Conservation (phyloP, 2,888 invertebrate genomes). For the Eupithecia tripunctaria region DNA sequence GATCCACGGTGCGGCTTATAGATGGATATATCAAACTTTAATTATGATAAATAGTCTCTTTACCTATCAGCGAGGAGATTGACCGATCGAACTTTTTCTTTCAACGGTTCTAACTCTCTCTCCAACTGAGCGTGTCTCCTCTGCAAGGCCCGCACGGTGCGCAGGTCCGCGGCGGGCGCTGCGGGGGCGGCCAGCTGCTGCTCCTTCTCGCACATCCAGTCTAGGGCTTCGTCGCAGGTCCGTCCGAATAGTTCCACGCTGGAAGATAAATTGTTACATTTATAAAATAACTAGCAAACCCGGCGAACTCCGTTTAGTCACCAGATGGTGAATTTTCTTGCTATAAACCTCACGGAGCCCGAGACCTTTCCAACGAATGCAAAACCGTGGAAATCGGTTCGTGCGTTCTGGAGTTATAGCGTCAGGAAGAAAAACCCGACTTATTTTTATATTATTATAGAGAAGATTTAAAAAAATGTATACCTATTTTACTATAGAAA, state of each 20-base stretch:
- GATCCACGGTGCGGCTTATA: no score
- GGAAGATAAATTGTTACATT: not conserved
- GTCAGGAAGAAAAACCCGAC: no score
- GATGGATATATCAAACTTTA: not conserved
- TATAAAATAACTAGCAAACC: no score
- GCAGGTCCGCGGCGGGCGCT: conserved; percentile 92
- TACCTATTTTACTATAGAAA: no score
- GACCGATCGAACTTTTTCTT: conserved; percentile 96
- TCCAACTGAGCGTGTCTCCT: conserved; percentile 96
- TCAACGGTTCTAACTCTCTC: conserved; percentile 96
- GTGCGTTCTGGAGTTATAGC: no score
- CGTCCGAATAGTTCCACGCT: conserved; percentile 98
- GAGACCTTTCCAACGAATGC: no score
- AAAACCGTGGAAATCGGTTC: no score
- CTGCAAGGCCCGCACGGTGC: conserved; percentile 96
- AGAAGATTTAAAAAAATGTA: no score
- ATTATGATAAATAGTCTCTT: not conserved
- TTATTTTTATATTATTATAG: no score
- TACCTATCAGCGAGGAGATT: conserved; percentile 93
- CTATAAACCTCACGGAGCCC: no score
- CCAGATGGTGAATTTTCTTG: no score
- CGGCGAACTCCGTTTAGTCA: no score
- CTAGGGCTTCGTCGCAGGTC: conserved; percentile 97
- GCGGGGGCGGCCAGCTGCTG: conserved; percentile 92
- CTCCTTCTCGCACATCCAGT: conserved; percentile 99